Conservation (phyloP, 2,797 vertebrate species). For the Sebastes cheni region DNA sequence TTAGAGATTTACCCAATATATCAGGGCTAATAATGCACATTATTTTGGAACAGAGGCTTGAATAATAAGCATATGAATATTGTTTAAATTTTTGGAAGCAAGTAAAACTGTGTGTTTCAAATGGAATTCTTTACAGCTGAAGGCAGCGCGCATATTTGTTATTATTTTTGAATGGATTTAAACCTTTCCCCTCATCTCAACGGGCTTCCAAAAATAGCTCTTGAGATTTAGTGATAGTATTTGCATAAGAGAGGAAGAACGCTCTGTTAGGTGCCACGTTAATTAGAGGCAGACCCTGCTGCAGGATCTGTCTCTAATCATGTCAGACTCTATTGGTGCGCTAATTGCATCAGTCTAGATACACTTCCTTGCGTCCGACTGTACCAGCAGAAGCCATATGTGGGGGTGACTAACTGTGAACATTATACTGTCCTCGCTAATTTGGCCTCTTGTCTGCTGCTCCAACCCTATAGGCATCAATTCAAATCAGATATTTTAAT, state of each 20-base stretch:
- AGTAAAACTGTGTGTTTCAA: background rate
- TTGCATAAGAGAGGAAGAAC: conserved; percentile 5
- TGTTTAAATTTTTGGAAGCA: background rate
- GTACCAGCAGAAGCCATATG: background rate
- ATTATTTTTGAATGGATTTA: background rate
- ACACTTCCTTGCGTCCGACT: conserved; percentile 7
- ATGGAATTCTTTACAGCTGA: background rate
- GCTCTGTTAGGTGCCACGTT: background rate
- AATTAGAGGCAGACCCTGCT: conserved; percentile 28
- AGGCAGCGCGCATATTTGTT: background rate
- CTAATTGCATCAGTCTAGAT: conserved; percentile 41
- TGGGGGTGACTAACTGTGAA: conserved; percentile 25
- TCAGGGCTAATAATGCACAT: background rate
- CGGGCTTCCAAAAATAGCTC: background rate
- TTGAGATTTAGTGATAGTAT: conserved; percentile 8
- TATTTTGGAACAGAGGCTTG: background rate
- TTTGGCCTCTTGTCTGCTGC: conserved; percentile 8
- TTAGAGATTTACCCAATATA: background rate
- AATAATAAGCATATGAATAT: background rate
- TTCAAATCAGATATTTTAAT: conserved; percentile 17
- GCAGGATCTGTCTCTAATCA: conserved; percentile 36
- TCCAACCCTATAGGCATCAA: background rate
- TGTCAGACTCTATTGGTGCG: background rate
- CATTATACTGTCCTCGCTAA: conserved; percentile 5
- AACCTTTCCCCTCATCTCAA: background rate